Evolutionary conservation across 2,888 invertebrate species (phyloP), one percentile per base, ranked within the genome.

Genomic region (Agrotis ipsilon): DNA sequence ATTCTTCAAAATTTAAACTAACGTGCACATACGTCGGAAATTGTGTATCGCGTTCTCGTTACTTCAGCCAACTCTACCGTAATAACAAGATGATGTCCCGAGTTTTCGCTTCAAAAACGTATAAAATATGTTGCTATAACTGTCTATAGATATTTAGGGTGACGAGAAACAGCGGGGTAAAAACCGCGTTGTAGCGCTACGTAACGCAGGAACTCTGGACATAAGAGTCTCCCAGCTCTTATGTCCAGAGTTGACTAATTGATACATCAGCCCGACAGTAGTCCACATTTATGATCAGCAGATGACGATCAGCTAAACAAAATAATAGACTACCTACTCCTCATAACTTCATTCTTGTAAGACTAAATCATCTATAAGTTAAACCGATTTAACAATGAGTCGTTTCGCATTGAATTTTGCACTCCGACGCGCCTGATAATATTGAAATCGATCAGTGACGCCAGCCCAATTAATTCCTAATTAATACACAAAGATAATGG

Each of bases 61-160:
- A 89, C 81, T 86, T 80, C 75, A 57, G 78, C 64, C 57, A 82
- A 85, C 75, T 85, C 81, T 82, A 84, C 81, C 88, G 87, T 82
- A 66, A 86, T 87, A 89, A 88, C 83, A 82, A 85, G 80, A 70
- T 55, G 75, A 80, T 78, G 52, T 80, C 54, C 19, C 72, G 75
- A 80, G 59, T 74, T 76, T 46, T 52, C 45, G 7, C 14, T 65
- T n/a, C 21, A 48, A 11, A n/a, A 46, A 39, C 27, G 27, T 39
- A 39, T 3, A n/a, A 18, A 14, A 45, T n/a, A 24, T 45, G 45
- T 45, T 45, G 16, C 16, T 45, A 45, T 45, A 5, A 45, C 16
- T 45, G 45, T 32, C 6, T 32, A 32, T 32, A 32, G 32, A 32
- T 32, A 6, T 32, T 24, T 24, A 24, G 24, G 24, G n/a, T n/a